Percentiles rank a stretch among this genome's conserved stretches.
Evolutionary conservation across 2,888 invertebrate species (phyloP).

Genomic region (Cerceris rybyensis): DNA sequence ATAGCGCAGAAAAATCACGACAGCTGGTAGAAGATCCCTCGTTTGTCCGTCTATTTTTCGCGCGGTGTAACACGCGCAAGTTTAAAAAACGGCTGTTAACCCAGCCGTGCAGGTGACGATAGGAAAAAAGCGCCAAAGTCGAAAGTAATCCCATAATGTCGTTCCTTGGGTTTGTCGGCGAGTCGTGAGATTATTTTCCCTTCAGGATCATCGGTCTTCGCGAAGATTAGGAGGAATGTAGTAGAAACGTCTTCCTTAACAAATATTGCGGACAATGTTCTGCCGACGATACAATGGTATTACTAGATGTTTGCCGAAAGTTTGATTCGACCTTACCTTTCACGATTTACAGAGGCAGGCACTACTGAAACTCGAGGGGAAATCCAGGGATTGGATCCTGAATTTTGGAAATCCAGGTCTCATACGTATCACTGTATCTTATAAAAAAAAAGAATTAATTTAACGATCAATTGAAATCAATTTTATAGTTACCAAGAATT

Average conservation of each 20-base stretch:
- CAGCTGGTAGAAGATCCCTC: not conserved
- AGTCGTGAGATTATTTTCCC: constrained; percentile 28
- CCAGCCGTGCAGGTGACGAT: constrained; percentile 10
- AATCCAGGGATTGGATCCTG: constrained; percentile 10
- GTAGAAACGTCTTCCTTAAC: too few relatives aligned
- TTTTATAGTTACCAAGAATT: too few relatives aligned
- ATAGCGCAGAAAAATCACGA: not conserved
- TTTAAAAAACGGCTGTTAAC: constrained; percentile 8
- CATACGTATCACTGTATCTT: constrained; percentile 4
- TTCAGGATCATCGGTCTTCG: not conserved
- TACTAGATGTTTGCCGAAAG: constrained; percentile 35
- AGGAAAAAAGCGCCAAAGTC: not conserved
- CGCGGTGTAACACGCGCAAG: not conserved
- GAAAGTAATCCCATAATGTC: constrained; percentile 32
- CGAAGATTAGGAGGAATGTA: constrained; percentile 1
- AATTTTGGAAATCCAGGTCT: constrained; percentile 3
- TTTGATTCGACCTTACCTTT: constrained; percentile 33
- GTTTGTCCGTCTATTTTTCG: not conserved
- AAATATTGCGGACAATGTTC: constrained; percentile 11
- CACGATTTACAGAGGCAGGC: constrained; percentile 22
- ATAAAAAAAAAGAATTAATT: too few relatives aligned
- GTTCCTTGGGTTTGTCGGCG: constrained; percentile 9
- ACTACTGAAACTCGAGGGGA: constrained; percentile 33
- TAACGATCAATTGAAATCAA: too few relatives aligned
- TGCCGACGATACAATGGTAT: constrained; percentile 18